Evolutionary conservation across 2,888 invertebrate genomes (phyloP), one percentile per base, ranked within the genome.

Genomic region (Drosophila kuntzei): DNA sequence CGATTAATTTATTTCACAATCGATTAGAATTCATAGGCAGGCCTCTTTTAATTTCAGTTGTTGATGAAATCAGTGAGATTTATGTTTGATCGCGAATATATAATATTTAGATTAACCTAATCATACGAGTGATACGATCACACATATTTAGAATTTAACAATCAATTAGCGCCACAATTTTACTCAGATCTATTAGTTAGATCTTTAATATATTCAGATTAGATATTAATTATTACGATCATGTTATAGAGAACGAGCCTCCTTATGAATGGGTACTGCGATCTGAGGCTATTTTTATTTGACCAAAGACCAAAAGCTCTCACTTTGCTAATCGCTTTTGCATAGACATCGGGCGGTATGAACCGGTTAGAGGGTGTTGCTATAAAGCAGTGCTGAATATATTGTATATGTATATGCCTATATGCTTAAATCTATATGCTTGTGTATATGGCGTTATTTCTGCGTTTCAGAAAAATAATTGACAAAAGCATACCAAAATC

Each of bases 381-480:
- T 36, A 51, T 39, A 51, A 29, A 41, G 61, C 41, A 58, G 34
- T 41, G 43, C 47, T 20, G 37, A 20, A 64, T 63, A 60, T 49
- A 55, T 20, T 14, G 36, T 39, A 66, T 54, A 46, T 36, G 18
- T 20, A 57, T 55, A 39, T 29, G 16, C 46, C 8, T 46, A 27
- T 22, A 49, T 37, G 25, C 9, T 37, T 6, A 39, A 27, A 18
- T 39, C 37, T 47, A 18, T 43, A 44, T 36, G 44, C 41, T 41
- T 25, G n/a, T 44, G 25, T 66, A 44, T 65, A 61, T 60, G 71
- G 65, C 43, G 22, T 37, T 59, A 43, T 57, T 72, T 80, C 51
- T 81, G 72, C 82, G 79, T 82, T 77, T 80, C 67, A 44, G 68
- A 79, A 79, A 70, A 62, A 50, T 60, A 51, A 60, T 68, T 71